A percentile compares a stretch with the other conserved stretches of the same genome.
phyloP scores from a whole-genome alignment of 2,797 vertebrate genomes.

The Pygocentrus nattereri region DNA sequence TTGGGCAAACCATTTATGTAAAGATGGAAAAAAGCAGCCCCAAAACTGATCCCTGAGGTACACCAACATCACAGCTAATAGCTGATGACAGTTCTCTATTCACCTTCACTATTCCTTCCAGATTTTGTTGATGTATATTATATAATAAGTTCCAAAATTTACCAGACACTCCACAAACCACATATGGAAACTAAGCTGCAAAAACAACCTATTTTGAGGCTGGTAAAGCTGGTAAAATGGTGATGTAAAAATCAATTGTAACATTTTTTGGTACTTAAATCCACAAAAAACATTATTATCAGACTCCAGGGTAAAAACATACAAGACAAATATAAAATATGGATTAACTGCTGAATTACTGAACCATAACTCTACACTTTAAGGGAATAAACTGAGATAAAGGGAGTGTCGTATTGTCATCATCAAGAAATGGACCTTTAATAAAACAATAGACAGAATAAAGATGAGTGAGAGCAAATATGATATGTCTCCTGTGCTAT shows the following conservation, averaged over 20 bases:
- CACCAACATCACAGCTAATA: too few relatives aligned
- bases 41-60: too few relatives aligned
- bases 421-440: slow-evolving; percentile 1
- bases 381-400: not conserved
- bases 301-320: not conserved
- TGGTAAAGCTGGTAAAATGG: not conserved
- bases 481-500: slow-evolving; percentile 27
- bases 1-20: too few relatives aligned
- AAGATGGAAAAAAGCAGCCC: too few relatives aligned
- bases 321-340: not conserved
- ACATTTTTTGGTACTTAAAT: not conserved
- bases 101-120: too few relatives aligned
- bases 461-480: slow-evolving; percentile 21
- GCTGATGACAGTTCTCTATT: too few relatives aligned
- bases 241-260: not conserved
- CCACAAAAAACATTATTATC: not conserved
- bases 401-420: not conserved
- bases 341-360: not conserved
- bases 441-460: slow-evolving; percentile 1
- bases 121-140: too few relatives aligned
- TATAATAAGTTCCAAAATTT: too few relatives aligned
- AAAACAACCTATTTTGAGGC: not conserved
- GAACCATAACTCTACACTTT: not conserved
- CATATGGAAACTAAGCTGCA: not conserved
- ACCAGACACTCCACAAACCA: too few relatives aligned